These are phyloP conservation scores for Garra rufa DNA, from an alignment of 2,113 vertebrate species.

Conservation along the genomic window DNA sequence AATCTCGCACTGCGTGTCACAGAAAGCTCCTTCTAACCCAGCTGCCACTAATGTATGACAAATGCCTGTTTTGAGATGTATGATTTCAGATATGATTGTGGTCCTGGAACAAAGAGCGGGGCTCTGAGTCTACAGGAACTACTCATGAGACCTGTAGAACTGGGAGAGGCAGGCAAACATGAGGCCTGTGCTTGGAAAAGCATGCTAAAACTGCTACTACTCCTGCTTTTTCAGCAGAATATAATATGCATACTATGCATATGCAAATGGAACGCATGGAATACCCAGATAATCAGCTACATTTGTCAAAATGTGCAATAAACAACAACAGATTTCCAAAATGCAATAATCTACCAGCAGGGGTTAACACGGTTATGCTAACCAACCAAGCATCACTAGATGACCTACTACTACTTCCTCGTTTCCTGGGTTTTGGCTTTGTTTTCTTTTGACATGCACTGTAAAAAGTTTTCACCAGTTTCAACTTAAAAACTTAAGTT, in stretches of 20 bases:
- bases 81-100: constrained; percentile 68
- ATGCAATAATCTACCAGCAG: neutral
- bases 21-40: constrained; percentile 58
- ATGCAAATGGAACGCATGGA: neutral
- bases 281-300: neutral
- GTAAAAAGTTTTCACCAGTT: too few relatives aligned
- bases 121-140: constrained; percentile 50
- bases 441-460: neutral
- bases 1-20: constrained; percentile 41
- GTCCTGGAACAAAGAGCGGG: constrained; percentile 63
- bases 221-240: neutral
- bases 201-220: neutral
- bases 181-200: neutral
- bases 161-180: neutral
- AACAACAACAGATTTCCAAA: neutral
- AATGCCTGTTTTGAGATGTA: constrained; percentile 64
- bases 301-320: neutral
- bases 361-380: neutral
- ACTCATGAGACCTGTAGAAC: constrained; percentile 8
- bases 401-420: too few relatives aligned
- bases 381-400: too few relatives aligned
- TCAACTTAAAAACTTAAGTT: too few relatives aligned
- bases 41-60: constrained; percentile 64
- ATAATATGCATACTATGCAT: neutral
- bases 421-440: too few relatives aligned